These are phyloP conservation scores for Aphis craccivora DNA, from an alignment of 1,140 invertebrate species.

Conservation along the genomic window DNA sequence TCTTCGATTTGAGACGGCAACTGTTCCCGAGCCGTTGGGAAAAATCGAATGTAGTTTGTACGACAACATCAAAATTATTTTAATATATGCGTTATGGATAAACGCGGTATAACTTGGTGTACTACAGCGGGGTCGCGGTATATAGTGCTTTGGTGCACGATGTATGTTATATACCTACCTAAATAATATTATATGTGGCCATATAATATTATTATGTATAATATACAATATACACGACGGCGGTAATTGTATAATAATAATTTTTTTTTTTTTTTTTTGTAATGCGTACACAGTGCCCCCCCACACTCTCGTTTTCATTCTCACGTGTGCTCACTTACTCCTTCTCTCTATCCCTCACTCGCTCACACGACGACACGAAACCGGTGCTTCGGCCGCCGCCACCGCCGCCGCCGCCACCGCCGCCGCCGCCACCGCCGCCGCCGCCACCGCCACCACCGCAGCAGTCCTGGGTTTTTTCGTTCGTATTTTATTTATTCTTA, in stretches of 20 bases:
- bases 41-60: not conserved
- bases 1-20: not conserved
- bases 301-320: not conserved
- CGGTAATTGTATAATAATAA: conserved; percentile 18
- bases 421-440: not conserved
- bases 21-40: not conserved
- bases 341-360: not conserved
- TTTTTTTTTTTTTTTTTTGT: not conserved
- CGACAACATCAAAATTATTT: not conserved
- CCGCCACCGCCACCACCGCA: not conserved
- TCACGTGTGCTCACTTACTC: not conserved
- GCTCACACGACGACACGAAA: not conserved
- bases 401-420: not conserved
- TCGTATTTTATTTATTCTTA: conserved; percentile 22
- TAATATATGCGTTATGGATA: not conserved
- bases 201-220: not conserved
- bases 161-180: not conserved
- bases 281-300: not conserved
- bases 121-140: not conserved
- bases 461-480: not conserved
- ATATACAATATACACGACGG: not conserved
- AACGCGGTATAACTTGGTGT: not conserved
- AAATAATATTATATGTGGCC: too few species aligned
- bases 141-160: not conserved
- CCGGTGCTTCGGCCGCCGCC: not conserved